Percentiles rank a stretch among this genome's conserved stretches.
phyloP scores from a whole-genome alignment of 2,797 vertebrate species.

The Propithecus deckenii region DNA sequence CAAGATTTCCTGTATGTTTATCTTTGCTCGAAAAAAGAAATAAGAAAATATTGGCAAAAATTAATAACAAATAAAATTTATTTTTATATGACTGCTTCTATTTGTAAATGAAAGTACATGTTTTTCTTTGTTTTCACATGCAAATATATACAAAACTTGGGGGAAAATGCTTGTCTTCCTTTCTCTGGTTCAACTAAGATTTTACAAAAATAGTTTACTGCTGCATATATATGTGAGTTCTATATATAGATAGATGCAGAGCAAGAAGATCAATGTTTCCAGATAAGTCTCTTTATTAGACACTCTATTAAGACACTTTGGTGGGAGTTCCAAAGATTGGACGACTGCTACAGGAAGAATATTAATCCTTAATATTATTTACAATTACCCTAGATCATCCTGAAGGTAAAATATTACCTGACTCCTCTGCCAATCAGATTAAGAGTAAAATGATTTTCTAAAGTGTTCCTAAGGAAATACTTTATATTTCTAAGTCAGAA shows the following conservation, averaged over 20 bases:
- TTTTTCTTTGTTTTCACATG: background rate
- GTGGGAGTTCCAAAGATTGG: background rate
- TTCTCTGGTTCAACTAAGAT: constrained; percentile 51
- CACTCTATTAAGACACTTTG: constrained; percentile 29
- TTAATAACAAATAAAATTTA: background rate
- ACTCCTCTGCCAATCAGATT: constrained; percentile 35
- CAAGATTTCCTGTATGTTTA: background rate
- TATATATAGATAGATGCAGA: constrained; percentile 39
- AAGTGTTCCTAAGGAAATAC: constrained; percentile 9
- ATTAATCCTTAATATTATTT: constrained; percentile 62
- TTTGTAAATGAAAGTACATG: background rate
- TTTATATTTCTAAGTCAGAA: constrained; percentile 18
- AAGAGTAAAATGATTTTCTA: background rate
- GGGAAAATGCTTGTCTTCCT: background rate
- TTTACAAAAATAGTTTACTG: constrained; percentile 52
- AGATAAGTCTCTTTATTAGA: constrained; percentile 77
- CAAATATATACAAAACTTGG: background rate
- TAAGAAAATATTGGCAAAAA: background rate
- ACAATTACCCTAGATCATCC: background rate
- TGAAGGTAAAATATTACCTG: constrained; percentile 51
- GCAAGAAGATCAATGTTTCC: constrained; percentile 42
- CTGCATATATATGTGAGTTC: constrained; percentile 2
- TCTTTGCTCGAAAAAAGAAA: background rate
- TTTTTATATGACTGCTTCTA: background rate
- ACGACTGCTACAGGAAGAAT: background rate